Base-by-base conservation (phyloP, 2,888 invertebrate species). In the Thymelicus sylvestris region DNA sequence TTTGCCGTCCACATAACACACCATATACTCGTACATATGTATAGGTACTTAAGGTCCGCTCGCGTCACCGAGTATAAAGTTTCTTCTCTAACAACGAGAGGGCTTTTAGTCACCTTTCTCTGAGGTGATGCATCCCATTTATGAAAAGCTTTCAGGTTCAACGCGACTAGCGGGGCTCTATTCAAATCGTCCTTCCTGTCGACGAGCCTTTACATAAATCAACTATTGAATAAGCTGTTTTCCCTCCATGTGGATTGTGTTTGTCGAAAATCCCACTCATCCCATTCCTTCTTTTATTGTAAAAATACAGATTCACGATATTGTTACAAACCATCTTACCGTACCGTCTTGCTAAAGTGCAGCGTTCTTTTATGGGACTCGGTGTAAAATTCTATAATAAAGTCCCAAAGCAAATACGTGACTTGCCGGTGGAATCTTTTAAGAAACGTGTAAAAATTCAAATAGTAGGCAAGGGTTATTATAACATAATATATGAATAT, bases 91-190 rank as follows among this genome's bases (percentile, higher is more conserved):
- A 84, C 82, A 86, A 84, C 82, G 80, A 74, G 79, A 41, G 79
- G 79, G 87, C 89, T 87, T 89, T 90, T 88, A 89, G 86, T 80
- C 81, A 83, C 82, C 86, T 83, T 86, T 82, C 84, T 83, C 80
- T 80, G 84, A 88, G 87, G 87, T 83, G 85, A 81, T 84, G 83
- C 84, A 78, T 82, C 86, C 85, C 89, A 87, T 90, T 91, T 91
- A 90, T 90, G 90, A 91, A 91, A 91, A 90, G 91, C 91, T 91
- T 91, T 91, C 88, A 91, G 86, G 84, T 89, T 87, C 86, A 85
- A 88, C 84, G 84, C 83, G 82, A 83, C 85, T 85, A 86, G 83
- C 83, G 81, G 85, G 82, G 83, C 83, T 85, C 89, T 90, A 92
- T 92, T 92, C 90, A 92, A 91, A 90, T 91, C 86, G 84, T 83